Evolutionary conservation across 2,113 vertebrate genomes (phyloP), one percentile per base, ranked within the genome.

Genomic region (Hippocampus barbouri): DNA sequence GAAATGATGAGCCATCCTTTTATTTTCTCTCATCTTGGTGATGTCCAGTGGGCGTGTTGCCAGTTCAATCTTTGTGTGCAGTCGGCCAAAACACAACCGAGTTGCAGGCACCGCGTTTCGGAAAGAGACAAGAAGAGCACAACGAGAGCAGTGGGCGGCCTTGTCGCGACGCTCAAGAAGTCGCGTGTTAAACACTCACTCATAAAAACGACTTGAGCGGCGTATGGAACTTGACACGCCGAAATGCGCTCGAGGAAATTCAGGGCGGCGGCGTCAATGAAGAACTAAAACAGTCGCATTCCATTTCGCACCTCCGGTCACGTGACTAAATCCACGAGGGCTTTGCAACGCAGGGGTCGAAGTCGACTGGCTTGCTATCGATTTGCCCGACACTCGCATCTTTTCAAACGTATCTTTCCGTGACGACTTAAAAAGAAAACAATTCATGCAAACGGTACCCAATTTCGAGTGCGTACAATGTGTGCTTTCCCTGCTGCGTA

Each of bases 11-110:
- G 23, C 77, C 9, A 34, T 40, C 47, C 54, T 80, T 82, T 80
- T 20, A 70, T 80, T 62, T 56, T 66, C 70, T 66, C 77, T 69
- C 68, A 82, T 85, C 72, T 61, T 30, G 59, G 67, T 70, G 69
- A 80, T 81, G 71, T 82, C 75, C 72, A 79, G 10, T 47, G 71
- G 83, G 82, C 77, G 38, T 11, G 38, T 30, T 67, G 82, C 82
- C 85, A 87, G 64, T 82, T 86, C 70, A 71, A 81, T 86, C 77
- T 87, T 43, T 71, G 72, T 60, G 78, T 75, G 77, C 73, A 40
- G 74, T 73, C 68, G 66, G 64, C 78, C 78, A 70, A 81, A 82
- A 86, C 76, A 68, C 76, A 83, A 83, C 83, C 70, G 47, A 82
- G 79, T 82, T 82, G 23, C 21, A 15, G 43, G 34, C 34, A 14